phyloP scores from a whole-genome alignment of 64 coral and sea anemone species.

The Cladopsammia gracilis region DNA sequence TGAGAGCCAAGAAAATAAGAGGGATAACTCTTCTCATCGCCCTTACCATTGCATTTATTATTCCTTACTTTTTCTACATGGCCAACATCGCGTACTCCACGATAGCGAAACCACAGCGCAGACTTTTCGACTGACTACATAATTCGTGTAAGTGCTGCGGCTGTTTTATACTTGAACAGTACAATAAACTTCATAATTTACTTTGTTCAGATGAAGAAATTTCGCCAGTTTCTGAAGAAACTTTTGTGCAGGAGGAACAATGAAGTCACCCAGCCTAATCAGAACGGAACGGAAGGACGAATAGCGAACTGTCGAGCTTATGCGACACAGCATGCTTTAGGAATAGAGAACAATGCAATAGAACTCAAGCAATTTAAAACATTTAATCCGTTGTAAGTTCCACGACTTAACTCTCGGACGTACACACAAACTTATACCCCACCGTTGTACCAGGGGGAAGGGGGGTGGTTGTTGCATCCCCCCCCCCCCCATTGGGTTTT shows the following conservation, averaged over 20 bases:
- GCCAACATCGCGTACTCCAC: neutral
- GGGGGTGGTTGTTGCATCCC: too few species aligned
- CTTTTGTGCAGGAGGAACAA: neutral
- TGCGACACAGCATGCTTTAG: too few species aligned
- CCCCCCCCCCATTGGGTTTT: too few species aligned
- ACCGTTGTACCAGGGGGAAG: too few species aligned
- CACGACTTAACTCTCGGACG: too few species aligned
- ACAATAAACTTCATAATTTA: constrained; percentile 13
- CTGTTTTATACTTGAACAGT: neutral
- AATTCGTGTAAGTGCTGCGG: neutral
- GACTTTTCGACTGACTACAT: constrained; percentile 27
- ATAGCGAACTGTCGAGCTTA: too few species aligned
- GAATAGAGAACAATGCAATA: too few species aligned
- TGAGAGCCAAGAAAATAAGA: neutral
- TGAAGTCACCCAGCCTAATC: neutral
- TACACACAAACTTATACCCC: too few species aligned
- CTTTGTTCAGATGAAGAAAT: neutral
- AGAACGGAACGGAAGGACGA: neutral
- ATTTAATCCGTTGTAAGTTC: too few species aligned
- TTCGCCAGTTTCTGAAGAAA: neutral
- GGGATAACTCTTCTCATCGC: constrained; percentile 17
- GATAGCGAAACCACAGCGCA: neutral
- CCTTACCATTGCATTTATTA: constrained; percentile 27
- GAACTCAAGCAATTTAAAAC: too few species aligned
- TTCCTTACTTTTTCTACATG: constrained; percentile 19